Evolutionary conservation across 2,797 vertebrate species (phyloP), one percentile per base, ranked within the genome.

Genomic region (Rhyacichthys aspro): DNA sequence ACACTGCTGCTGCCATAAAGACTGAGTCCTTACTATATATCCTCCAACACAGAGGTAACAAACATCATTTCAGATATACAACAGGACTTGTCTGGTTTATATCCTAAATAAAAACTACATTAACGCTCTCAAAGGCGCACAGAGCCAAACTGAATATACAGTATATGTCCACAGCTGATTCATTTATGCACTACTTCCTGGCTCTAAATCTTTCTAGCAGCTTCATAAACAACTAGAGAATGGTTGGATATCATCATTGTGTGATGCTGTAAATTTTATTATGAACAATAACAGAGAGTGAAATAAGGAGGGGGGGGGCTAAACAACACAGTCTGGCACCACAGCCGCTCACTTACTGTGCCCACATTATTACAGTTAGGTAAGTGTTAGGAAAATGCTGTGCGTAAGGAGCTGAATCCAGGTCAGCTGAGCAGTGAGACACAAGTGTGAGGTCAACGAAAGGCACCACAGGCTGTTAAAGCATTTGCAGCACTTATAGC

Each of bases 201-300:
- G 42, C 43, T 60, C 45, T 54, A 49, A 66, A 75, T 49, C 55
- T 49, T 10, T 38, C 36, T 39, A n/a, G 42, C 5, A 8, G 38
- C 48, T 18, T 50, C 16, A 44, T 50, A 45, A 67, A 76, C 49
- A 34, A 46, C 28, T 45, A 23, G 9, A 45, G 34, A 10, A 38
- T 10, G 23, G 32, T 3, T 58, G 33, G 42, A 61, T 16, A 15
- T 59, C 19, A 61, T 58, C 34, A 39, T 33, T 16, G 18, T 12
- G 6, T 16, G 55, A 19, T 8, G 14, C 11, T 50, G 39, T 63
- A 59, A 63, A 59, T 59, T 54, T 41, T 44, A 55, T 38, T 49
- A 46, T 23, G 10, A 63, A 36, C 48, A 63, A 58, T 53, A 62
- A 48, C 10, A 59, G 28, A 16, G 7, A 19, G 36, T 53, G 38